Conservation (phyloP, 2,113 vertebrate species). For the Nothobranchius kuhntae region DNA sequence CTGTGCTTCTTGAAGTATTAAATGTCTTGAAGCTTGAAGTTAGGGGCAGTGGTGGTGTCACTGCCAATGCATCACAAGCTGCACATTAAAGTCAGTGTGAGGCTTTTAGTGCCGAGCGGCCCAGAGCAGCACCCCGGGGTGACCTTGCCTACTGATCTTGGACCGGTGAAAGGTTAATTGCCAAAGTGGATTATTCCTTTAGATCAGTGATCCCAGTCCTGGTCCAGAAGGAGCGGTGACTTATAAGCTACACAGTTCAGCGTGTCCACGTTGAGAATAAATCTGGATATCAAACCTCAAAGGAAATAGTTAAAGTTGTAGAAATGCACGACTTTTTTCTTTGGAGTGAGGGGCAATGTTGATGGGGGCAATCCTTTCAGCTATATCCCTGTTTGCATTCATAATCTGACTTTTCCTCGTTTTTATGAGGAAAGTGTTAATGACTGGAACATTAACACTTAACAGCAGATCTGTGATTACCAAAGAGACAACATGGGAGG, state of each 20-base stretch:
- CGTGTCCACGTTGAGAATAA: constrained; percentile 34
- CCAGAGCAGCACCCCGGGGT: constrained; percentile 73
- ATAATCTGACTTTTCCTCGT: not conserved
- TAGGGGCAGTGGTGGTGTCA: constrained; percentile 5
- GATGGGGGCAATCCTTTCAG: not conserved
- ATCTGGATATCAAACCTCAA: constrained; percentile 6
- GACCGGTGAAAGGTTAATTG: constrained; percentile 79
- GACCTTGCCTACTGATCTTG: constrained; percentile 79
- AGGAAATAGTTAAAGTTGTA: constrained; percentile 18
- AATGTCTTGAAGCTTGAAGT: not conserved
- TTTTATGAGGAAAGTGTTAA: not conserved
- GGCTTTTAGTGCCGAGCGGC: constrained; percentile 58
- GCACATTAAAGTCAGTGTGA: constrained; percentile 51
- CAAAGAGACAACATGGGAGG: not conserved
- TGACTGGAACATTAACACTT: not conserved
- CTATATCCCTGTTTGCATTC: not conserved
- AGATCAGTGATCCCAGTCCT: constrained; percentile 74
- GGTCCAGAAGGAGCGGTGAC: constrained; percentile 45
- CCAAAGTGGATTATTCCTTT: constrained; percentile 79
- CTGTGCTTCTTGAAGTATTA: not conserved
- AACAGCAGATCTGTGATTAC: not conserved
- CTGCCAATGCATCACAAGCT: constrained; percentile 43
- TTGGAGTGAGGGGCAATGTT: constrained; percentile 23
- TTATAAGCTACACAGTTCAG: constrained; percentile 45
- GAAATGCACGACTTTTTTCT: constrained; percentile 31